Base-by-base conservation (phyloP, 2,797 vertebrate species). In the Gymnopithys bicolor region DNA sequence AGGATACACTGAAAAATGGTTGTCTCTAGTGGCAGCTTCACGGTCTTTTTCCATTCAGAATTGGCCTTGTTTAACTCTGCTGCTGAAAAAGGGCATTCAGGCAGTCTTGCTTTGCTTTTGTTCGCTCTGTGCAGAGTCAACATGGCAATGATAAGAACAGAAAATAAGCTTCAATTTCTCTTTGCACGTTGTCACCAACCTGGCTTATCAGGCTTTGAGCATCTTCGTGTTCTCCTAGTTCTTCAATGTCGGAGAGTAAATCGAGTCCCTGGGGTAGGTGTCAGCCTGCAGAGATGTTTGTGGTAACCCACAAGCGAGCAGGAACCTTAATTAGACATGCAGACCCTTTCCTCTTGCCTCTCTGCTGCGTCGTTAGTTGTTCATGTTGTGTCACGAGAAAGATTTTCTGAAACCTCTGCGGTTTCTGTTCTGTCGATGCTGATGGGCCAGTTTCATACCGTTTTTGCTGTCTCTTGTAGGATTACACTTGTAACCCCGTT, bases 301-400 rank as follows among this genome's bases (percentile, higher is more conserved):
- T 60, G 58, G 53, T 78, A 63, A 45, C 30, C 58, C 46, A 22
- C 37, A 56, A 63, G 32, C 21, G 21, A 59, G 37, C 62, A 89
- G 66, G 64, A 91, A 46, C 41, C 51, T 37, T 52, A 19, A 67
- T 49, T 11, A 58, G 32, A 58, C 2, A 1, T 35, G 22, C 33
- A 78, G 21, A 48, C 25, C 37, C 25, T 52, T 84, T 46, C 2
- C 1, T 77, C 11, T 37, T 37, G 24, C 45, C 16, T 39, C 27
- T 63, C 35, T 77, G 45, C 85, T 56, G 2, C 16, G 41, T 41
- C n/a, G 6, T 30, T 43, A 35, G 46, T 22, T 86, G 68, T 56
- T 73, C 4, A 5, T 0, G 1, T 35, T 66, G 55, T 5, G 1
- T 81, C 66, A 70, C 24, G n/a, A 25, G 21, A 82, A 32, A 0